Percentiles rank a stretch among this genome's conserved stretches.
phyloP scores from a whole-genome alignment of 2,888 invertebrate genomes.

The Tipula unca region DNA sequence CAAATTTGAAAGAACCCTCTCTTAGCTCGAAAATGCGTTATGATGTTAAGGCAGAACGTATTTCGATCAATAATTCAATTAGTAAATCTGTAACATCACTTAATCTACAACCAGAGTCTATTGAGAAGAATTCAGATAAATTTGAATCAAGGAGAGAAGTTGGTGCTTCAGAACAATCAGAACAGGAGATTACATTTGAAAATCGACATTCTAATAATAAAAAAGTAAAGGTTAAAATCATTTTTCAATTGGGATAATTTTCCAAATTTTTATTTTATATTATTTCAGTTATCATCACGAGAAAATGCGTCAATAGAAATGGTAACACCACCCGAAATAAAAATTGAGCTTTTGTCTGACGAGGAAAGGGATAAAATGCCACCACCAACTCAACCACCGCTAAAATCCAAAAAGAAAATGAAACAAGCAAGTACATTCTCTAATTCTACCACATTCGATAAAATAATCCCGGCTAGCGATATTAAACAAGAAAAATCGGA shows the following conservation, averaged over 20 bases:
- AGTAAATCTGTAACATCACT: background rate
- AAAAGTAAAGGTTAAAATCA: background rate
- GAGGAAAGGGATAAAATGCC: conserved; percentile 25
- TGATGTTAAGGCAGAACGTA: background rate
- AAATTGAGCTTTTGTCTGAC: conserved; percentile 22
- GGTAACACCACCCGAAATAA: background rate
- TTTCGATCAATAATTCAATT: background rate
- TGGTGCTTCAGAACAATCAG: background rate
- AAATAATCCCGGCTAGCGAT: background rate
- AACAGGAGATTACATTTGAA: background rate
- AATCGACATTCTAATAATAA: background rate
- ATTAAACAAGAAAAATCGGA: conserved; percentile 1
- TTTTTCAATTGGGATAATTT: background rate
- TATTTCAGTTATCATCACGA: background rate
- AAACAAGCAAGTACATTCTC: background rate
- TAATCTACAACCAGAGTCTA: background rate
- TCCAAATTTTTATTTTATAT: background rate
- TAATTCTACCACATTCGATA: background rate
- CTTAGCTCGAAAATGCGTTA: background rate
- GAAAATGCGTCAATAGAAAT: background rate
- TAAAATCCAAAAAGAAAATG: conserved; percentile 20
- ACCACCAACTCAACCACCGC: conserved; percentile 23
- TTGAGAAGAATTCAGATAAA: background rate
- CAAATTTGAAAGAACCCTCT: background rate
- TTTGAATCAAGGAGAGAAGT: background rate